Evolutionary conservation across 2,888 invertebrate genomes (phyloP), one percentile per base, ranked within the genome.

Genomic region (Stratiomys singularior): DNA sequence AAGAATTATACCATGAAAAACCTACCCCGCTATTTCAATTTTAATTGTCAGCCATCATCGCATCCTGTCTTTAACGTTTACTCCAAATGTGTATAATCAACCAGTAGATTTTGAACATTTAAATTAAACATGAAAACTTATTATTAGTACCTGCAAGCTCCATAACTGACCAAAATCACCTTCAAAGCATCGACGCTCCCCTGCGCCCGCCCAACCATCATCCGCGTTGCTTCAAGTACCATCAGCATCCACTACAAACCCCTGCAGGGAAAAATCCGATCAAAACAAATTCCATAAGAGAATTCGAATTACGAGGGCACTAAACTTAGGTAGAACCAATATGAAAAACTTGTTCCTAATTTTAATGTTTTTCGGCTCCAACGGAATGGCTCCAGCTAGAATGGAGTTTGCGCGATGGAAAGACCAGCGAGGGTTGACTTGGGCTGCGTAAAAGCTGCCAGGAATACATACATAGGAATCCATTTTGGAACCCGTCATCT

Each of bases 291-390:
- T 66, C 37, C 66, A 30, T 18, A 30, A 44, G 66, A 66, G 66
- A 44, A 37, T 66, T 66, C 71, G 56, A 72, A 72, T 72, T 56
- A 72, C 44, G 56, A 56, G 71, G 28, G 71, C 71, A 72, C 71
- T 72, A 72, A 72, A 72, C 71, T 72, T 44, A 66, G 37, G 66
- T 44, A 37, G 66, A 66, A 66, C 37, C 37, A 66, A 66, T 44
- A 66, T 44, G n/a, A 69, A 72, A 72, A 72, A 52, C 71, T 66
- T 37, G 66, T 66, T 66, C 66, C 37, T 66, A 66, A 66, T 66
- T 66, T 66, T 66, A 66, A 66, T 66, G 66, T 66, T 66, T 30
- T 66, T 66, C 63, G 63, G 9, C 27, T 63, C 7, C 25, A 27
- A 25, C 28, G 63, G 25, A 63, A 63, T 63, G 25, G n/a, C 27